A percentile compares a stretch with the other conserved stretches of the same genome.
Conservation (phyloP, 2,888 invertebrate genomes). For the Limulus polyphemus region DNA sequence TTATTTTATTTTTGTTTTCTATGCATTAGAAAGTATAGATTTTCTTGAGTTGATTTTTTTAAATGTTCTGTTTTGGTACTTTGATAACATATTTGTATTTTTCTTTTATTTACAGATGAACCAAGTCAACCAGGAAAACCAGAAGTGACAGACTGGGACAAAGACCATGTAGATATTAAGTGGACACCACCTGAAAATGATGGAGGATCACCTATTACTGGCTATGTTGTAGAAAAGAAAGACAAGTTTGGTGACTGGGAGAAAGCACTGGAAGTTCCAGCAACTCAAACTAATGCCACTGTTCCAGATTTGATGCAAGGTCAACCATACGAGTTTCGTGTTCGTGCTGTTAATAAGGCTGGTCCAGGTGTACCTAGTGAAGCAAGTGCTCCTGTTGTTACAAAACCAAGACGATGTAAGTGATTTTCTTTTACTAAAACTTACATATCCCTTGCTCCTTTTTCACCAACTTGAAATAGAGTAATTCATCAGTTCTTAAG, state of each 20-base stretch:
- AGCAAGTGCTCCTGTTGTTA: conserved; percentile 68
- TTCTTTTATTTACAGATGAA: conserved; percentile 46
- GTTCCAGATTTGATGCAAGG: conserved; percentile 86
- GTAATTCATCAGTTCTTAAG: too few species aligned
- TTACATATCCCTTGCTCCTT: too few species aligned
- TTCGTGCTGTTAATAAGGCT: conserved; percentile 82
- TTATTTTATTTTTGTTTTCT: too few species aligned
- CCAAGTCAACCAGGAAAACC: conserved; percentile 78
- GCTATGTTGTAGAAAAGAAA: conserved; percentile 76
- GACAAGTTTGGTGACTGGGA: conserved; percentile 93
- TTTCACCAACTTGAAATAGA: too few species aligned
- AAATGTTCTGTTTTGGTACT: too few species aligned
- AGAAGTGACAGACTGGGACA: conserved; percentile 85
- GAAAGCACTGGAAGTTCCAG: conserved; percentile 76
- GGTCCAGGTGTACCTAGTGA: conserved; percentile 83
- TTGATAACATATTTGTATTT: too few species aligned
- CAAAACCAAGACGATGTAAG: conserved; percentile 54
- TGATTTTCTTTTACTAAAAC: too few species aligned
- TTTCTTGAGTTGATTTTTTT: too few species aligned
- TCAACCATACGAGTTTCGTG: conserved; percentile 77
- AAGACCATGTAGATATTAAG: conserved; percentile 63
- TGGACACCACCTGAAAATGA: conserved; percentile 76
- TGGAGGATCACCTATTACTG: conserved; percentile 74
- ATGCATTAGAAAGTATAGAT: too few species aligned
- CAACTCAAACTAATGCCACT: conserved; percentile 63